Conservation (phyloP, 2,113 vertebrate species). For the Talpa occidentalis region DNA sequence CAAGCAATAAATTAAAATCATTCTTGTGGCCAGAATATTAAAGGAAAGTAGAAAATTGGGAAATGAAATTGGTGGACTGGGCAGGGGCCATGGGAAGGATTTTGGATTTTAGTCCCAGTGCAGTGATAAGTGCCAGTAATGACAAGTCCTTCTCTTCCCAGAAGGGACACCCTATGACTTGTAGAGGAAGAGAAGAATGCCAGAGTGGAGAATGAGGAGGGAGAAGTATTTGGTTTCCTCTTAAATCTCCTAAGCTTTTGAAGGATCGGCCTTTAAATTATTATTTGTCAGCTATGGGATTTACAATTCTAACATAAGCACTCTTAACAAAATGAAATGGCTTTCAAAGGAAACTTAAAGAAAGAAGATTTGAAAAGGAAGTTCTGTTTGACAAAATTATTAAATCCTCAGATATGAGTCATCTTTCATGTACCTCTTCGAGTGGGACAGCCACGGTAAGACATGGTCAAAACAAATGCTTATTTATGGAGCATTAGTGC, state of each 20-base stretch:
- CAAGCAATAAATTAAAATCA: not conserved
- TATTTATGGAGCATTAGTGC: not conserved
- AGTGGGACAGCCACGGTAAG: not conserved
- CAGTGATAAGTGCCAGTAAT: no score
- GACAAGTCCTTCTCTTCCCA: not conserved
- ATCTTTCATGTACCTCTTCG: not conserved
- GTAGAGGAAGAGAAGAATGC: not conserved
- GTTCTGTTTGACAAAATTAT: not conserved
- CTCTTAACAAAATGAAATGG: not conserved
- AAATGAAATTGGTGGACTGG: not conserved
- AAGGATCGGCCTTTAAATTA: not conserved
- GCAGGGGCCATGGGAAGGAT: not conserved
- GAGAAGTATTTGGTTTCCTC: not conserved
- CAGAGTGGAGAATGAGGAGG: not conserved
- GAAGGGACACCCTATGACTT: not conserved
- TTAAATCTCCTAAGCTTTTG: not conserved
- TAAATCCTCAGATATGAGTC: not conserved
- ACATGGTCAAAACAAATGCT: not conserved
- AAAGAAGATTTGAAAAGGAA: not conserved
- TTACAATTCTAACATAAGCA: not conserved
- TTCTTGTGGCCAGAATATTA: not conserved
- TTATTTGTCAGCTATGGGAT: not conserved
- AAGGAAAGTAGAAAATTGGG: not conserved
- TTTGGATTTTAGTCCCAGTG: not conserved
- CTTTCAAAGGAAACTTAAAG: conserved; percentile 5